phyloP scores from a whole-genome alignment of 1,140 invertebrate genomes.

The Thaumetopoea pityocampa region DNA sequence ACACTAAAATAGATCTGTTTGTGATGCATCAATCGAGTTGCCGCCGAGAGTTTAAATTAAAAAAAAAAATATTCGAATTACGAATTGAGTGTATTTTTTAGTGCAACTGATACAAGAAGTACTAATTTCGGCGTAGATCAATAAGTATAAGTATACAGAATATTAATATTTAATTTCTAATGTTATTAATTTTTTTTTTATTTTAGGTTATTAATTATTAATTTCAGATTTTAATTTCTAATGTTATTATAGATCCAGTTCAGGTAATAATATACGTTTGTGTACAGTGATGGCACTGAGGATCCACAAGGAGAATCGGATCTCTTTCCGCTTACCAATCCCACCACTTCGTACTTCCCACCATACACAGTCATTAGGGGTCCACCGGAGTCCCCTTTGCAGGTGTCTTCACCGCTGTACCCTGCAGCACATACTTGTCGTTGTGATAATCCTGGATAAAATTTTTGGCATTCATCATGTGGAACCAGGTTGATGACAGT shows the following conservation, averaged over 20 bases:
- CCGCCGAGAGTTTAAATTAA: too few species aligned
- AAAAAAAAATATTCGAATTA: too few species aligned
- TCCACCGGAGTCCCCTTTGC: conserved; percentile 61
- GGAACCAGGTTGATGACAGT: conserved; percentile 52
- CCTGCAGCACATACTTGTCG: conserved; percentile 54
- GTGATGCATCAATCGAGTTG: too few species aligned
- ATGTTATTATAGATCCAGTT: conserved; percentile 51
- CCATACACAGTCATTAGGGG: conserved; percentile 56
- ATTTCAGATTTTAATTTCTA: conserved; percentile 22
- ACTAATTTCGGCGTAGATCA: too few species aligned
- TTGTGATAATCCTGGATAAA: conserved; percentile 37
- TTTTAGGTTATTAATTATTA: conserved; percentile 2
- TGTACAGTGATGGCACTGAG: conserved; percentile 55
- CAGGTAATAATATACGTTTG: conserved; percentile 56
- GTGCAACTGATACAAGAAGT: too few species aligned
- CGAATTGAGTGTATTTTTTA: too few species aligned
- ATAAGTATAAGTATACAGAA: too few species aligned
- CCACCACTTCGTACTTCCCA: conserved; percentile 47
- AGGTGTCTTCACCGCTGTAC: conserved; percentile 52
- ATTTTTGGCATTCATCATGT: conserved; percentile 34
- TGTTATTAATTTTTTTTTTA: neutral
- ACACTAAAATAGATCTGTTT: too few species aligned
- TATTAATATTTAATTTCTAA: neutral
- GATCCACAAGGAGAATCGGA: conserved; percentile 54
- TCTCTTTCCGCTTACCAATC: conserved; percentile 60